These are phyloP conservation scores for Acrocephalus arundinaceus DNA, from an alignment of 2,113 vertebrate genomes.

Conservation along the genomic window DNA sequence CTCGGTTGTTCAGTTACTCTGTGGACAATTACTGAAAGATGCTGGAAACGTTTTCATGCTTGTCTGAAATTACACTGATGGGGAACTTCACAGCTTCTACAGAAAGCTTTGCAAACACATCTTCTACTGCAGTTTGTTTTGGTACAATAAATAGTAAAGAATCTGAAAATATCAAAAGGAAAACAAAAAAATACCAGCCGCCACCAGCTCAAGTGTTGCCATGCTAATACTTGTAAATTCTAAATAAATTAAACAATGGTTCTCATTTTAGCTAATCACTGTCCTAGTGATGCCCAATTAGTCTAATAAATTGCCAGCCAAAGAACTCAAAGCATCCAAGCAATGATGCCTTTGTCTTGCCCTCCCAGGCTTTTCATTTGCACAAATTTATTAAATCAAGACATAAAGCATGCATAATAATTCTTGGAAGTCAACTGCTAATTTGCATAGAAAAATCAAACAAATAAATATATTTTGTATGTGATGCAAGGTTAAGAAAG, in stretches of 20 bases:
- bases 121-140: neutral
- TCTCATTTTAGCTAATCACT: constrained; percentile 22
- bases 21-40: neutral
- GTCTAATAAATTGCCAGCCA: constrained; percentile 31
- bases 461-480: neutral
- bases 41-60: neutral
- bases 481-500: neutral
- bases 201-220: neutral
- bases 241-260: neutral
- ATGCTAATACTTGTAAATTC: neutral
- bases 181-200: neutral
- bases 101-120: neutral
- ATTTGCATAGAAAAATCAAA: constrained; percentile 10
- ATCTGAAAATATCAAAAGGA: neutral
- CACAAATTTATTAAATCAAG: constrained; percentile 1
- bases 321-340: neutral
- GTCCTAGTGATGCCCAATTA: neutral
- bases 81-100: neutral
- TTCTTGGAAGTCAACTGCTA: neutral
- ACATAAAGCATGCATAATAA: neutral
- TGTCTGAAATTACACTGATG: neutral
- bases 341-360: neutral
- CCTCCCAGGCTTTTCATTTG: neutral
- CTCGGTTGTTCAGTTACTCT: neutral
- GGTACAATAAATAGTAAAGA: neutral